Evolutionary conservation across 2,113 vertebrate genomes (phyloP).

Genomic region (Lampris incognitus): DNA sequence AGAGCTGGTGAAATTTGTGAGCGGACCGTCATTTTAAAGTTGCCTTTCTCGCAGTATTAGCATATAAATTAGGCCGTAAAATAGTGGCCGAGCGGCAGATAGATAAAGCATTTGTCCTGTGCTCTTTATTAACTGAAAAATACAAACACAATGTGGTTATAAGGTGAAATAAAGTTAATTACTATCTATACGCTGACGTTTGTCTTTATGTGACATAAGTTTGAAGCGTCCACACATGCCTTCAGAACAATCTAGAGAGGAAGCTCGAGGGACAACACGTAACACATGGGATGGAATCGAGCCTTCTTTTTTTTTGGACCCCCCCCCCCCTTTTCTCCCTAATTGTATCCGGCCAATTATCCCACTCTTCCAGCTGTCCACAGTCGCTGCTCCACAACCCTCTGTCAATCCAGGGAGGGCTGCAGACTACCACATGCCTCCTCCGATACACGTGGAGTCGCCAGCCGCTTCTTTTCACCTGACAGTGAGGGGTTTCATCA

Average conservation of each 20-base stretch:
- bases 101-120: background rate
- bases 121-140: slow-evolving; percentile 6
- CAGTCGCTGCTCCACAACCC: background rate
- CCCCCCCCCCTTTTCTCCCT: too few species aligned
- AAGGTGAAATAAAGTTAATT: slow-evolving; percentile 32
- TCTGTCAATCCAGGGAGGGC: too few species aligned
- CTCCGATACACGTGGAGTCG: too few species aligned
- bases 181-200: slow-evolving; percentile 56
- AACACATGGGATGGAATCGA: slow-evolving; percentile 70
- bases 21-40: background rate
- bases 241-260: slow-evolving; percentile 20
- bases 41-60: background rate
- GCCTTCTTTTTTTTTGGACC: slow-evolving; percentile 9
- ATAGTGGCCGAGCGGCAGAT: background rate
- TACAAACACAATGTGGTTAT: slow-evolving; percentile 28
- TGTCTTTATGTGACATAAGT: slow-evolving; percentile 9
- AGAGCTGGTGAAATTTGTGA: background rate
- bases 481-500: too few species aligned
- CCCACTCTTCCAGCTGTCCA: background rate
- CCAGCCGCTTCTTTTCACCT: too few species aligned
- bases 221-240: background rate
- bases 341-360: too few species aligned
- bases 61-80: background rate
- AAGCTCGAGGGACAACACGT: slow-evolving; percentile 55
- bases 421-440: too few species aligned